Evolutionary conservation across 2,888 invertebrate genomes (phyloP).

Genomic region (Meiosimyza decipiens): DNA sequence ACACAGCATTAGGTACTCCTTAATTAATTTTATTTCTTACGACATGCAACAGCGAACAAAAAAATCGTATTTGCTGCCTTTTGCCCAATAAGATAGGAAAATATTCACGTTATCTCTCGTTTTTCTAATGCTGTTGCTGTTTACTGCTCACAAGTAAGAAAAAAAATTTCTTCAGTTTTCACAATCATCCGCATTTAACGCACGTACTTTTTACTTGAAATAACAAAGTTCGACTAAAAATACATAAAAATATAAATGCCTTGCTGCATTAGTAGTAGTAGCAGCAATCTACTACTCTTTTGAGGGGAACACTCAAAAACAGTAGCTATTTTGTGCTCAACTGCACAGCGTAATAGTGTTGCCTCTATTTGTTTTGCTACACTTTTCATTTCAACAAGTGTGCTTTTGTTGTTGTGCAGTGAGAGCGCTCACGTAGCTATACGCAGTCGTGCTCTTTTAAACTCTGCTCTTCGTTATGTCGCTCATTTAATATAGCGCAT

Average conservation of each 20-base stretch:
- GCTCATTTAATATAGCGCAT: background rate
- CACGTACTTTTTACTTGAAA: slow-evolving; percentile 63
- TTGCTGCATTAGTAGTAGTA: slow-evolving; percentile 26
- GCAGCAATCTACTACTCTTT: slow-evolving; percentile 10
- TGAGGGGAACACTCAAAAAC: slow-evolving; percentile 3
- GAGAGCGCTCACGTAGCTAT: too few relatives aligned
- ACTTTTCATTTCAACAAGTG: slow-evolving; percentile 61
- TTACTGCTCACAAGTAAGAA: too few relatives aligned
- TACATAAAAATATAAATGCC: slow-evolving; percentile 16
- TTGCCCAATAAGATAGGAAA: too few relatives aligned
- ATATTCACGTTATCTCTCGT: too few relatives aligned
- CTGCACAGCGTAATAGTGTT: background rate
- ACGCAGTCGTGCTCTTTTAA: too few relatives aligned
- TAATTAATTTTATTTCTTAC: too few relatives aligned
- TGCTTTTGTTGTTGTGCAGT: slow-evolving; percentile 56
- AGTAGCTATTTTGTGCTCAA: too few relatives aligned
- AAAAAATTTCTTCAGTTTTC: background rate
- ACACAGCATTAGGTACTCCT: too few relatives aligned
- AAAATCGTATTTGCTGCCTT: too few relatives aligned
- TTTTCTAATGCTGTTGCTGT: too few relatives aligned
- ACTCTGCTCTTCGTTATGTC: background rate
- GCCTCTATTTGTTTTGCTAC: slow-evolving; percentile 31
- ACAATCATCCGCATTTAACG: slow-evolving; percentile 33
- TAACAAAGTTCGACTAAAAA: slow-evolving; percentile 65
- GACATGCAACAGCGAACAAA: too few relatives aligned